These are phyloP conservation scores for Caenorhabditis sp. DNA, from an alignment of 2,888 invertebrate genomes.

Conservation along the genomic window DNA sequence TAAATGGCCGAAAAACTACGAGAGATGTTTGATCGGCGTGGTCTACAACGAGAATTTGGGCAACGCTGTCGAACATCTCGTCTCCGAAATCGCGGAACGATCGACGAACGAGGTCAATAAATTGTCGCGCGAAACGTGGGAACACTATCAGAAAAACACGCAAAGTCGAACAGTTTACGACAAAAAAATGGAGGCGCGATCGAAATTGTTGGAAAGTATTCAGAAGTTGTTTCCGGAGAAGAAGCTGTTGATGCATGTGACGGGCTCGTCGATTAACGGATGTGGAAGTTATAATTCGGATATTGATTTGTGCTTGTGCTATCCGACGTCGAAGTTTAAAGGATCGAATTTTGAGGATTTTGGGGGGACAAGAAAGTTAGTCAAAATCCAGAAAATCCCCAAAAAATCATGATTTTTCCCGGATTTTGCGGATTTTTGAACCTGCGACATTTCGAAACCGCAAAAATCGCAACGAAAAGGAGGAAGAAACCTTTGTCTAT, in stretches of 20 bases:
- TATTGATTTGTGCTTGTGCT: conserved; percentile 66
- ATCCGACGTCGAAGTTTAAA: conserved; percentile 13
- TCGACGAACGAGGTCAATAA: conserved; percentile 2
- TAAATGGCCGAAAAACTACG: conserved; percentile 16
- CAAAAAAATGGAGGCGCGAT: conserved; percentile 35
- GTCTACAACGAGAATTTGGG: conserved; percentile 12
- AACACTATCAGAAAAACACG: conserved; percentile 16
- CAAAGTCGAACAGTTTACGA: conserved; percentile 13
- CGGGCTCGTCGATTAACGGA: conserved; percentile 67
- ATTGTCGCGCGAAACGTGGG: conserved; percentile 9
- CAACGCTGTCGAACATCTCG: neutral
- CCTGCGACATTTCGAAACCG: too few relatives aligned
- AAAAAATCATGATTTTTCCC: neutral
- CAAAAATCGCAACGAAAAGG: too few relatives aligned
- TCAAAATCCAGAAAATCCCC: neutral
- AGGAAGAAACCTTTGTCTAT: too few relatives aligned
- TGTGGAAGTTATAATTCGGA: conserved; percentile 68
- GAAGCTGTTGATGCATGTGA: conserved; percentile 30
- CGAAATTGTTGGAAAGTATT: conserved; percentile 20
- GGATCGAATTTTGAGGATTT: conserved; percentile 29
- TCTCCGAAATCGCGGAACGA: neutral
- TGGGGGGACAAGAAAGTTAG: conserved; percentile 1
- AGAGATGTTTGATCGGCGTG: conserved; percentile 16
- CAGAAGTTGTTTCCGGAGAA: conserved; percentile 26
- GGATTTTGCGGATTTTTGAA: too few relatives aligned